Percentiles rank a stretch among this genome's conserved stretches.
phyloP scores from a whole-genome alignment of 1,140 invertebrate genomes.

The Adoxophyes honmai region DNA sequence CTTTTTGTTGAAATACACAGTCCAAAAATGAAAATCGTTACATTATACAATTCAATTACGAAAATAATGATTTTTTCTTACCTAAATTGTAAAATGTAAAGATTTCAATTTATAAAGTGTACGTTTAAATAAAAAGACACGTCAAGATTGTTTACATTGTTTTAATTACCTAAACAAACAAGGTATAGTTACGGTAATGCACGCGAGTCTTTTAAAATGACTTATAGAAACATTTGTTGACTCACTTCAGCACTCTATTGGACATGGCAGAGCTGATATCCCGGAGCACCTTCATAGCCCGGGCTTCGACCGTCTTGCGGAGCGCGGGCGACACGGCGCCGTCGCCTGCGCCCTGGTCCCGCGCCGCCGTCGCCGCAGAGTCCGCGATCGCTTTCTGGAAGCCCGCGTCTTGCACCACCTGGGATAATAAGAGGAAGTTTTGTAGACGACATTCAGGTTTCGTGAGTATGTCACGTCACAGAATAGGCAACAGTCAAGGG shows the following conservation, averaged over 20 bases:
- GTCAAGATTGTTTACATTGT: too few species aligned
- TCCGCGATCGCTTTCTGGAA: conserved; percentile 84
- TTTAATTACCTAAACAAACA: too few species aligned
- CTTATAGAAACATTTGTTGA: conserved; percentile 13
- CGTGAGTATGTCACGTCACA: too few species aligned
- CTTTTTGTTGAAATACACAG: too few species aligned
- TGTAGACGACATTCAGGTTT: background rate
- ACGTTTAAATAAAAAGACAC: too few species aligned
- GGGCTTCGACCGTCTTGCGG: conserved; percentile 76
- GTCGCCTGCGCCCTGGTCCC: conserved; percentile 44
- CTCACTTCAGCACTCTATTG: conserved; percentile 80
- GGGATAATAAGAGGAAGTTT: conserved; percentile 36
- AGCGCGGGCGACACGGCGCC: conserved; percentile 67
- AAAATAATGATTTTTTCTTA: too few species aligned
- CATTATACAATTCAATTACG: too few species aligned
- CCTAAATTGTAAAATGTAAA: too few species aligned
- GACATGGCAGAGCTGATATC: conserved; percentile 86
- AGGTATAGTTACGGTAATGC: too few species aligned
- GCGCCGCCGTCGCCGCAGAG: conserved; percentile 45
- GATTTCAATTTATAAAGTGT: too few species aligned
- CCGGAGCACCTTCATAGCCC: conserved; percentile 82
- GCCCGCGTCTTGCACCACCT: conserved; percentile 85
- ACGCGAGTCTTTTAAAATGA: too few species aligned
- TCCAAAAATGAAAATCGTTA: too few species aligned
- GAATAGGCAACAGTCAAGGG: conserved; percentile 29